Percentiles rank a stretch among this genome's conserved stretches.
These are phyloP conservation scores for Mactra quadrangularis DNA, from an alignment of 1,140 invertebrate species.

Conservation along the genomic window DNA sequence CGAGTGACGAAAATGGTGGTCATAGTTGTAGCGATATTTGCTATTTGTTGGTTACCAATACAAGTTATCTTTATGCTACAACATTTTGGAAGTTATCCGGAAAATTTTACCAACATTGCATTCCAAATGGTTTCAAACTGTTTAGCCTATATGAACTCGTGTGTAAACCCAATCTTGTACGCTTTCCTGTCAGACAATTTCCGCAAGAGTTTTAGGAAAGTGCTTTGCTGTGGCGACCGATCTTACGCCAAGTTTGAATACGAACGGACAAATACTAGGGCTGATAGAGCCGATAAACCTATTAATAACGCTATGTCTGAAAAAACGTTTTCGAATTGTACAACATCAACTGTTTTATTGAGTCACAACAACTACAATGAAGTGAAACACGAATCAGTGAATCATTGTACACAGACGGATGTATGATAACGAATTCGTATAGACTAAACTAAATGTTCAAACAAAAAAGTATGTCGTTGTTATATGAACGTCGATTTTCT, in stretches of 20 bases:
- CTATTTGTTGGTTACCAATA: conserved; percentile 97
- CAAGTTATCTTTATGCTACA: conserved; percentile 87
- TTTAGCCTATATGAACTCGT: conserved; percentile 97
- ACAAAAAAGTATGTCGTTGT: no score
- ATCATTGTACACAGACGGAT: no score
- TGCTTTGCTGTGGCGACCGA: conserved; percentile 80
- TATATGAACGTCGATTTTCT: no score
- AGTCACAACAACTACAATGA: no score
- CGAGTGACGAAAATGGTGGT: conserved; percentile 97
- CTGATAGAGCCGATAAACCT: conserved; percentile 19
- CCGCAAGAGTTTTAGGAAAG: conserved; percentile 91
- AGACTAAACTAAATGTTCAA: no score
- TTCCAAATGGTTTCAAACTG: conserved; percentile 94
- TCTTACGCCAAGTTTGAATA: conserved; percentile 73
- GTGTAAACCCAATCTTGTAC: conserved; percentile 98
- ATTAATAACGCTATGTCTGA: no score
- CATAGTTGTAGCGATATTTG: conserved; percentile 97
- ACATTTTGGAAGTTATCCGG: conserved; percentile 84
- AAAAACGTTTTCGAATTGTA: no score
- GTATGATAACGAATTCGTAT: no score
- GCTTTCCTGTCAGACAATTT: conserved; percentile 96
- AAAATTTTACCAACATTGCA: conserved; percentile 85
- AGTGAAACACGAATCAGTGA: no score
- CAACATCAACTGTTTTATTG: no score
- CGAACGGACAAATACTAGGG: conserved; percentile 74